These are phyloP conservation scores for Ursus arctos DNA, from an alignment of 2,113 vertebrate species.

Conservation along the genomic window DNA sequence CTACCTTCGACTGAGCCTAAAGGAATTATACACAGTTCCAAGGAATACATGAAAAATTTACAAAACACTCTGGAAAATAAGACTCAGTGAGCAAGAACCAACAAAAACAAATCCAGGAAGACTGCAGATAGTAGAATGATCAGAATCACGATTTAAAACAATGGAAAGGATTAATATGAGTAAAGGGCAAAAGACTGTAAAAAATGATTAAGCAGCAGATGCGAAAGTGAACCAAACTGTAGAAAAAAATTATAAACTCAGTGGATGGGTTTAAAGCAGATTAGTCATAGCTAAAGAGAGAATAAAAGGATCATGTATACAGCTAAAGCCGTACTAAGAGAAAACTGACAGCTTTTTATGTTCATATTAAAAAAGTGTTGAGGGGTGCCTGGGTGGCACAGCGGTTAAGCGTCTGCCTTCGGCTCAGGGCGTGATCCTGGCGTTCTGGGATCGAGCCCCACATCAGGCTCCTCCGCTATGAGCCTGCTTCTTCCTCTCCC, in stretches of 20 bases:
- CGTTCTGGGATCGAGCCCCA: no score
- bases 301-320: background rate
- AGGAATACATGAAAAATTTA: constrained; percentile 5
- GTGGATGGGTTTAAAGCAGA: background rate
- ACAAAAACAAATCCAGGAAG: background rate
- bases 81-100: background rate
- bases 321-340: background rate
- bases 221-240: background rate
- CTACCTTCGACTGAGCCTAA: background rate
- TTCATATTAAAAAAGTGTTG: background rate
- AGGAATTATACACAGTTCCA: background rate
- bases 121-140: background rate
- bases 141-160: background rate
- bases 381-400: background rate
- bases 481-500: no score
- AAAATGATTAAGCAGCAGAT: background rate
- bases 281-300: background rate
- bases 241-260: background rate
- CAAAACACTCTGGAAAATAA: background rate
- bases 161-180: background rate
- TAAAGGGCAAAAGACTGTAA: background rate
- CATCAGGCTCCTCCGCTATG: no score
- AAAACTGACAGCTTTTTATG: background rate
- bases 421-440: no score
- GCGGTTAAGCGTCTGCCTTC: no score